phyloP scores from a whole-genome alignment of 2,888 invertebrate species.

The Orthosia gothica region DNA sequence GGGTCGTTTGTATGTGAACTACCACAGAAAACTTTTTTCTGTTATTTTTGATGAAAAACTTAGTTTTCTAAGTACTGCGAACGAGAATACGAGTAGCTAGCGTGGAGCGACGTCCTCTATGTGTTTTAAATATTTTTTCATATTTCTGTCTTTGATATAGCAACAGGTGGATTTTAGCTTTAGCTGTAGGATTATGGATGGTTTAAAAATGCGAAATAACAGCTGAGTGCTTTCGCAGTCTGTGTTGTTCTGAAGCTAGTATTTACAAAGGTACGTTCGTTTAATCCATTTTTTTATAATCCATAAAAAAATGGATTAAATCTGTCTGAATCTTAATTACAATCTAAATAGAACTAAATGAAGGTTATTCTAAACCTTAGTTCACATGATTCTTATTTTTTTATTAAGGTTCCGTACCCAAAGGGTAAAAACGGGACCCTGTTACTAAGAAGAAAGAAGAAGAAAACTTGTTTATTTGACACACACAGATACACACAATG shows the following conservation, averaged over 20 bases:
- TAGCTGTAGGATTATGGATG: conserved; percentile 27
- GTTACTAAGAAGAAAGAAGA: too few species aligned
- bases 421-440: too few species aligned
- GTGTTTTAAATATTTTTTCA: neutral
- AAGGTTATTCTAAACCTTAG: neutral
- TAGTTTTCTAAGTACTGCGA: neutral
- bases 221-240: neutral
- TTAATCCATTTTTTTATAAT: too few species aligned
- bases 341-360: neutral
- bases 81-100: neutral
- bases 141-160: conserved; percentile 11
- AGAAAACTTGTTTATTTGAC: too few species aligned
- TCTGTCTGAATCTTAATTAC: neutral
- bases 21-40: neutral
- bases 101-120: conserved; percentile 3
- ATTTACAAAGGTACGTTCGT: neutral
- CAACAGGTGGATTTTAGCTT: conserved; percentile 37
- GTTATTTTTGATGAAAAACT: neutral
- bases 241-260: conserved; percentile 4
- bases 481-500: too few species aligned
- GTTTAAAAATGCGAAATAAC: conserved; percentile 14
- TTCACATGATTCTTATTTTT: neutral
- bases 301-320: neutral
- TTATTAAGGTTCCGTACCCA: too few species aligned
- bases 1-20: neutral